Percentiles rank a stretch among this genome's conserved stretches.
These are phyloP conservation scores for Acronicta aceris DNA, from an alignment of 2,888 invertebrate species.

Conservation along the genomic window DNA sequence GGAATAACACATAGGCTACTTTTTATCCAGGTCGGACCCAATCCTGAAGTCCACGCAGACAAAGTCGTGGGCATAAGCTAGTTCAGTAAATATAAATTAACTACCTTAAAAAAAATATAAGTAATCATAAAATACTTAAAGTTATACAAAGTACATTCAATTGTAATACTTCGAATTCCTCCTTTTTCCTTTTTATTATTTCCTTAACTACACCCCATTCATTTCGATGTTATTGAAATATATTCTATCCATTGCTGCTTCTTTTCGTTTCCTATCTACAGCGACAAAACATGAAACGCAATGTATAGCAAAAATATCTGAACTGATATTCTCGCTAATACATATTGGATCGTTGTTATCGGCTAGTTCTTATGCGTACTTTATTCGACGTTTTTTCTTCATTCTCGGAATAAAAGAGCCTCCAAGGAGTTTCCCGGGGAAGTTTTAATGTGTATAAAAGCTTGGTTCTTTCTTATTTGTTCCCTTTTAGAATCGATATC, in stretches of 20 bases:
- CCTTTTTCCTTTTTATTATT: conserved; percentile 29
- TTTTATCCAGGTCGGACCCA: too few species aligned
- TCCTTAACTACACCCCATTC: conserved; percentile 9
- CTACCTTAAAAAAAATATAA: too few species aligned
- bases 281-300: conserved; percentile 11
- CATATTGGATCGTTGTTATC: conserved; percentile 31
- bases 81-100: too few species aligned
- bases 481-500: conserved; percentile 58
- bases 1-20: too few species aligned
- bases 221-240: conserved; percentile 9
- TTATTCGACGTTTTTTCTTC: conserved; percentile 49
- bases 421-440: conserved; percentile 48
- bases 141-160: conserved; percentile 17
- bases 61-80: too few species aligned
- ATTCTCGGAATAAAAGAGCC: conserved; percentile 46
- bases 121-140: too few species aligned
- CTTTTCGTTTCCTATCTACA: not conserved
- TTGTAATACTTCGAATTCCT: conserved; percentile 24
- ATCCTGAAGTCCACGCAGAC: too few species aligned
- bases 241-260: conserved; percentile 23
- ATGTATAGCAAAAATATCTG: conserved; percentile 22
- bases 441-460: conserved; percentile 78
- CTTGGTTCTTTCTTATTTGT: conserved; percentile 60
- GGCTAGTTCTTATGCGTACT: conserved; percentile 52
- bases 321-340: conserved; percentile 25